A percentile compares a stretch with the other conserved stretches of the same genome.
phyloP scores from a whole-genome alignment of 2,797 vertebrate genomes.

The Vultur gryphus region DNA sequence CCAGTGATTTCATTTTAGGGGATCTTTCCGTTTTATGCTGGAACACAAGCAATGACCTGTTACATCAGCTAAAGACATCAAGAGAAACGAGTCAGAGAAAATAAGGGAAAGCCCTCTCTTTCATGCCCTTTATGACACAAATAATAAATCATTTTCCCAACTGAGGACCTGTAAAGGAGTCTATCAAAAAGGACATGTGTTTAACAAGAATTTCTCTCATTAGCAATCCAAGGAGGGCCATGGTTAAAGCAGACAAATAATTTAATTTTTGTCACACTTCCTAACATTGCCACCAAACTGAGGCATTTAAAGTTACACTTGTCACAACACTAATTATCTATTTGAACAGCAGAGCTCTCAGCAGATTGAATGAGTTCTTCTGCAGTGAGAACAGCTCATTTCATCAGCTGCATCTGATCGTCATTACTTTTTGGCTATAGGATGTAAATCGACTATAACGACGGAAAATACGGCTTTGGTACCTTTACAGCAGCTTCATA shows the following conservation, averaged over 20 bases:
- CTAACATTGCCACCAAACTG: slow-evolving; percentile 30
- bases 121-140: not conserved
- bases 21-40: not conserved
- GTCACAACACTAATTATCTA: slow-evolving; percentile 55
- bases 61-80: not conserved
- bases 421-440: not conserved
- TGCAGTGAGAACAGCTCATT: not conserved
- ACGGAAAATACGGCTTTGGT: not conserved
- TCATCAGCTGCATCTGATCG: not conserved
- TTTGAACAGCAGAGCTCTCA: slow-evolving; percentile 27
- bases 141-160: not conserved
- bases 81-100: not conserved
- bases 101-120: not conserved
- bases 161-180: not conserved
- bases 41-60: not conserved
- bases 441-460: not conserved
- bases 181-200: not conserved
- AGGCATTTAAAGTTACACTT: slow-evolving; percentile 36
- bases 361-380: slow-evolving; percentile 15
- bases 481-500: not conserved
- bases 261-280: slow-evolving; percentile 47
- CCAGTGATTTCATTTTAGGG: not conserved
- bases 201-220: not conserved
- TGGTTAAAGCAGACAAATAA: slow-evolving; percentile 23
- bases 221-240: not conserved